Evolutionary conservation across 2,113 vertebrate genomes (phyloP).

Genomic region (Datnioides undecimradiatus): DNA sequence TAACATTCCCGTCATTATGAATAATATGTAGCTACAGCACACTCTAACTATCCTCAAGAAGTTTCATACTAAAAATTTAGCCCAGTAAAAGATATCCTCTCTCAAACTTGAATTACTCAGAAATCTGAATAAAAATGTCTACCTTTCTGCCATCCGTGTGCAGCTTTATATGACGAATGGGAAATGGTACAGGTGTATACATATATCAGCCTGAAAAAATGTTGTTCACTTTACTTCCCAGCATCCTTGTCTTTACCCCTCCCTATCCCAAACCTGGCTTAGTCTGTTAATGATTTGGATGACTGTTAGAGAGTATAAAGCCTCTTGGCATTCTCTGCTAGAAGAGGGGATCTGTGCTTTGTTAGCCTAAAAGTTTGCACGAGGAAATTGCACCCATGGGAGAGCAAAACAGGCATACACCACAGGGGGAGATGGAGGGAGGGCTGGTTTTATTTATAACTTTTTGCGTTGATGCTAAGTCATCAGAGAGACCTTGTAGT

Average conservation of each 20-base stretch:
- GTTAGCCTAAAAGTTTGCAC: conserved; percentile 79
- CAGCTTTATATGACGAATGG: conserved; percentile 18
- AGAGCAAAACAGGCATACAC: conserved; percentile 61
- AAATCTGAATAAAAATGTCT: background rate
- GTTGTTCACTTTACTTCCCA: conserved; percentile 21
- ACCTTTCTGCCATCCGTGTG: background rate
- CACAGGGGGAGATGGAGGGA: conserved; percentile 44
- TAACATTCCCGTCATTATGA: conserved; percentile 30
- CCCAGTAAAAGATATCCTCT: background rate
- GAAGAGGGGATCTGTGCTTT: conserved; percentile 70
- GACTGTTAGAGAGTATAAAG: conserved; percentile 64
- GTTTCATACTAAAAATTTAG: conserved; percentile 19
- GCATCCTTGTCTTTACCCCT: background rate
- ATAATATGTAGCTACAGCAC: conserved; percentile 35
- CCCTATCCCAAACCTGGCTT: conserved; percentile 48
- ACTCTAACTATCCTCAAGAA: conserved; percentile 22
- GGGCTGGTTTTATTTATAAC: conserved; percentile 74
- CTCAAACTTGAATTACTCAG: background rate
- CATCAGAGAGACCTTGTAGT: conserved; percentile 63
- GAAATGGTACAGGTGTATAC: conserved; percentile 17
- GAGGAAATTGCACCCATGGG: conserved; percentile 80
- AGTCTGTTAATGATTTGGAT: conserved; percentile 70
- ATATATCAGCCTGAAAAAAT: conserved; percentile 36
- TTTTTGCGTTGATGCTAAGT: conserved; percentile 66
- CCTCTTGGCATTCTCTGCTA: conserved; percentile 64